Evolutionary conservation across 2,113 vertebrate genomes (phyloP).

Genomic region (Pongo abelii): DNA sequence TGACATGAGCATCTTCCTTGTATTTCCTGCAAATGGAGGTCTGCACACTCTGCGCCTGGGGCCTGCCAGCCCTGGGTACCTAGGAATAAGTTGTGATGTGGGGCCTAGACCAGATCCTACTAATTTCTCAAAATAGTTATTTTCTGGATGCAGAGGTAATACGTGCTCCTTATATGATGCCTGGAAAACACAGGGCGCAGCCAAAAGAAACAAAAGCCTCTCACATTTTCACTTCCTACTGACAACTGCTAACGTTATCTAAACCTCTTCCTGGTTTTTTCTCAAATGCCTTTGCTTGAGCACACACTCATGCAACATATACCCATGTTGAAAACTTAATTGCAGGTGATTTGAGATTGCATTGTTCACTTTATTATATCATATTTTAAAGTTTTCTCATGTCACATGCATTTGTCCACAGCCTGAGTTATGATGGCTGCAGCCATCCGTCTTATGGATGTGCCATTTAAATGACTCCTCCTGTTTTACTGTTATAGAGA

Average conservation of each 20-base stretch:
- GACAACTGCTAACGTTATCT: too few relatives aligned
- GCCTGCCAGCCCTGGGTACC: neutral
- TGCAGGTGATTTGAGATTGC: fast-evolving
- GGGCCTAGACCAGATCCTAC: neutral
- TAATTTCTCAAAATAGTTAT: neutral
- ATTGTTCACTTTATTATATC: neutral
- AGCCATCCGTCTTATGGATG: fast-evolving
- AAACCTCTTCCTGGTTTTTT: neutral
- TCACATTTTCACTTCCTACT: neutral
- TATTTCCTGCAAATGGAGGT: fast-evolving
- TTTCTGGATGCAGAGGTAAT: neutral
- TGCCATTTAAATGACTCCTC: neutral
- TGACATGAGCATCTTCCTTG: fast-evolving
- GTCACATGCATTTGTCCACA: neutral
- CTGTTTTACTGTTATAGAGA: fast-evolving
- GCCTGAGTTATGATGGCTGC: neutral
- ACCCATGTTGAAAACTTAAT: neutral
- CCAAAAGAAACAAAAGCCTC: fast-evolving
- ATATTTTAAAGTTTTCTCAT: neutral
- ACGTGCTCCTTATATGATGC: fast-evolving
- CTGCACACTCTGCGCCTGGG: fast-evolving
- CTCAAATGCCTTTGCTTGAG: neutral
- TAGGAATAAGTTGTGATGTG: fast-evolving
- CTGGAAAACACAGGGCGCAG: fast-evolving
- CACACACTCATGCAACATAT: fast-evolving